Base-by-base conservation (phyloP, 2,888 invertebrate species). In the Asteroscopus sphinx region DNA sequence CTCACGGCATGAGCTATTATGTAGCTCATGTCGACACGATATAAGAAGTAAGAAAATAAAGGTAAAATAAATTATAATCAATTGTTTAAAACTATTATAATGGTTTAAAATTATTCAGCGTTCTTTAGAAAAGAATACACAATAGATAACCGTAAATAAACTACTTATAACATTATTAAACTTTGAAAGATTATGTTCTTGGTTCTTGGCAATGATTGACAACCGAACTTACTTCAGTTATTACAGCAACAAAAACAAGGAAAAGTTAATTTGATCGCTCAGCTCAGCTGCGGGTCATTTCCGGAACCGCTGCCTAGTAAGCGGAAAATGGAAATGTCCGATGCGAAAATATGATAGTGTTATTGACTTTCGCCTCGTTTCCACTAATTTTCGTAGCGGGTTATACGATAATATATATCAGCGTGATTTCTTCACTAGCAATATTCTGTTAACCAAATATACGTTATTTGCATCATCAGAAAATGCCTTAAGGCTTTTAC, bases 281-380 rank as follows among this genome's bases (percentile, higher is more conserved):
- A 55, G 44, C 40, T 40, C 9, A n/a, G 37, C 35, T 56, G 12
- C 4, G 9, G n/a, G 12, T 66, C 40, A 60, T 75, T 79, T 76
- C 55, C 63, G 68, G 33, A 16, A 47, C 49, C 52, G 44, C 33
- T 73, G 73, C 67, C 69, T 65, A 71, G 60, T 74, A 68, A 75
- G 75, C 73, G 65, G 69, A 80, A 78, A 78, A 73, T 73, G 68
- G 63, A 67, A 68, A 71, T 54, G 64, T 67, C 68, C 28, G 77
- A 76, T 71, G 47, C 16, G 25, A 55, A 66, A 73, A 73, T 71
- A 55, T 68, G 74, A 78, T 78, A 76, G 56, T 48, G 62, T 17
- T 68, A 78, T 76, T 67, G 49, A 17, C n/a, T 54, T 54, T 41
- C 44, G 68, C 45, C 41, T 69, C 49, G 30, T 48, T 77, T 51